Base-by-base conservation (phyloP, 2,113 vertebrate species). In the Scytalopus superciliaris region DNA sequence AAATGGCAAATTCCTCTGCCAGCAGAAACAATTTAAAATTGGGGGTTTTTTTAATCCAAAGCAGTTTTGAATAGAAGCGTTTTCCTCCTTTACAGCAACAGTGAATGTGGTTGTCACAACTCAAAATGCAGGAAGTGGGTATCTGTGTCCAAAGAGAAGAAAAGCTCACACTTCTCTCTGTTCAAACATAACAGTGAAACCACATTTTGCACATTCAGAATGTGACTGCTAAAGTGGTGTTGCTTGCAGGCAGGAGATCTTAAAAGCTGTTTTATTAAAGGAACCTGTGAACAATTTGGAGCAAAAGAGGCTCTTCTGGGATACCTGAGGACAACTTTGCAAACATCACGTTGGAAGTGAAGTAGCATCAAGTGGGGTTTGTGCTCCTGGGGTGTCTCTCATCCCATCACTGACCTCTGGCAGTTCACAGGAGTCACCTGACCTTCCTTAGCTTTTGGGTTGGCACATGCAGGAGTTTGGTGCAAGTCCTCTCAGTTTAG, bases 341-440 rank as follows among this genome's bases (percentile, higher is more conserved):
- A 7, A 88, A 14, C 7, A 4, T 10, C 12, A 0, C 2, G 15
- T 50, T 57, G 31, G n/a, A 52, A 60, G 16, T n/a, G 52, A 15
- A n/a, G 63, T 18, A 16, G 39, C 11, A 5, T 6, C 10, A 62
- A 23, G n/a, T 18, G 37, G 27, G 49, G 23, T 64, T 47, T 52
- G 50, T 55, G 79, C 19, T 92, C 17, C 57, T 47, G 69, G 3
- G 69, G 3, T 33, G 72, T 55, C 47, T 37, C 18, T 56, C n/a
- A 0, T 30, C 31, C 45, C 40, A 0, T 12, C 19, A 0, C 31
- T 69, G 77, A 4, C 35, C 19, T 50, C 55, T 56, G 55, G 6
- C 42, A 76, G 30, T 40, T 57, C 9, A 1, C 3, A 6, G 12
- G 13, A 63, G 28, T 67, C 8, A 3, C 15, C 67, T 49, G 0